Base-by-base conservation (phyloP, 2,797 vertebrate species). In the Poliocrania exsul region DNA sequence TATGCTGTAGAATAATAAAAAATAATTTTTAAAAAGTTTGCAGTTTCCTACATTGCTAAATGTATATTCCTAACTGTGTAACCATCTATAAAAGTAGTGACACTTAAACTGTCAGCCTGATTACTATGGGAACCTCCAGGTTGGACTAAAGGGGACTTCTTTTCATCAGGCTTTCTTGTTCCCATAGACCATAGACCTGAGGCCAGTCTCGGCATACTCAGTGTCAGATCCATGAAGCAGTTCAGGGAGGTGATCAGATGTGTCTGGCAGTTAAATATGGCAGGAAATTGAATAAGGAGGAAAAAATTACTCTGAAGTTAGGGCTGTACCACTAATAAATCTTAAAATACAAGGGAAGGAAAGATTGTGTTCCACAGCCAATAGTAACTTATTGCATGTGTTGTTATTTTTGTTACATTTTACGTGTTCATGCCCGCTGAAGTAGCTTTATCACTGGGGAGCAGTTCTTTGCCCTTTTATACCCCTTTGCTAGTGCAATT, bases 251-350 rank as follows among this genome's bases (percentile, higher is more conserved):
- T 0, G 1, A 11, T 91, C 71, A 53, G 75, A 65, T 65, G 61
- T 19, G 40, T 49, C 53, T 87, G 87, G 80, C 87, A 85, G 87
- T 83, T 96, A 77, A 80, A 87, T 82, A 67, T 2, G 35, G 79
- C 93, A 93, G 94, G 93, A 95, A 96, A 96, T 91, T 89, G 92
- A 90, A 81, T 24, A 26, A 56, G 71, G 92, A 82, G 54, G 35
- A 83, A 80, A 73, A 86, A 84, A 72, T 21, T 85, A 88, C 95
- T 96, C 92, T 90, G 93, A 95, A 91, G 85, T 88, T 61, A 81
- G 78, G 81, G 61, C 79, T 72, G 31, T 86, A 75, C 85, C 87
- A 62, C 82, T 83, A 78, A 26, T 44, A 86, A 87, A 65, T 71
- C 72, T 70, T 90, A 50, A 91, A 94, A 81, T 67, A 62, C 67